Base-by-base conservation (phyloP, 1,140 invertebrate species). In the Riptortus pedestris region DNA sequence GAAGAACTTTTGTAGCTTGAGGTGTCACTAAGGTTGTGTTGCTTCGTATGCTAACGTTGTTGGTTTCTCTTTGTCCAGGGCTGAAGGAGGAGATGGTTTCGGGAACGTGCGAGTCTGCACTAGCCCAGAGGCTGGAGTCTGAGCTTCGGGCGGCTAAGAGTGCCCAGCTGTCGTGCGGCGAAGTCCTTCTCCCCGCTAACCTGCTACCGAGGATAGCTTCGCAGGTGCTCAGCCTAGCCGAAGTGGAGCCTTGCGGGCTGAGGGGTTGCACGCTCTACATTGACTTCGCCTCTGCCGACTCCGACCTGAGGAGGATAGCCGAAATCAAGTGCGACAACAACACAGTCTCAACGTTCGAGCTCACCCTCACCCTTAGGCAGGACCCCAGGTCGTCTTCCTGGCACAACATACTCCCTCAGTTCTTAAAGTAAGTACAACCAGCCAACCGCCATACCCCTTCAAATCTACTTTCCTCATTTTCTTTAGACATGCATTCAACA, bases 341-440 rank as follows among this genome's bases (percentile, higher is more conserved):
- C 70, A 88, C 87, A 11, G 85, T 91, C 33, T 85, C 89, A 24
- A 93, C 90, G 24, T 92, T 92, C 71, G 88, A 92, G 75, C 78
- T 91, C 65, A 87, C 86, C 73, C 77, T 91, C 29, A 91, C 88
- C 18, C 78, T 93, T 28, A 88, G 87, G 74, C 88, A 91, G 73
- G 85, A 87, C 70, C 79, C 82, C 33, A 71, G 70, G 43, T 85
- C 83, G 64, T 83, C 86, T 67, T 55, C 51, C 18, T 93, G 90
- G 90, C 86, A 87, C 66, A 85, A 84, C 67, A 76, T 89, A 68
- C 78, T 91, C 74, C 88, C 87, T 71, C 86, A 89, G 73, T 90
- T 91, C 75, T 79, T 90, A 76, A 90, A 89, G 87, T 90, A 75
- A 85, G 86, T 83, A 69, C 70, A n/a, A n/a, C n/a, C n/a, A n/a